A percentile compares a stretch with the other conserved stretches of the same genome.
phyloP scores from a whole-genome alignment of 2,113 vertebrate species.

The Forbesichthys papilliferus region DNA sequence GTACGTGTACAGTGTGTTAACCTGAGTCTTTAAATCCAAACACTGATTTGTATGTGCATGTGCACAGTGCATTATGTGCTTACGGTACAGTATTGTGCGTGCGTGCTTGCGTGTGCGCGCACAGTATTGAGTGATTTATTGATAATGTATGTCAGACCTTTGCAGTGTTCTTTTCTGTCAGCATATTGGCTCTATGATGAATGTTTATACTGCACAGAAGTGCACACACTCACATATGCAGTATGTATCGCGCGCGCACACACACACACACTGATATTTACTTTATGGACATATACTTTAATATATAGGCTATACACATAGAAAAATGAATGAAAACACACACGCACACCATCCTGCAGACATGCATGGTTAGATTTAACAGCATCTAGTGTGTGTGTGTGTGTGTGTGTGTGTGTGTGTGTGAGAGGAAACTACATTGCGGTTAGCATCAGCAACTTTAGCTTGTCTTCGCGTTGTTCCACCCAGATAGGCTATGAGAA shows the following conservation, averaged over 20 bases:
- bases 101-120: neutral
- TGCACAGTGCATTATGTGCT: neutral
- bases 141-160: conserved; percentile 1
- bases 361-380: conserved; percentile 16
- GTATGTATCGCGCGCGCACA: neutral
- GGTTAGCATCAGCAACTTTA: conserved; percentile 8
- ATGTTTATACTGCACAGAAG: conserved; percentile 27
- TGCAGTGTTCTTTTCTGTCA: conserved; percentile 17
- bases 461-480: conserved; percentile 2
- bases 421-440: conserved; percentile 1
- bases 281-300: neutral
- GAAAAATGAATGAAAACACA: neutral
- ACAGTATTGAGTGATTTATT: conserved; percentile 42
- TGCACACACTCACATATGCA: neutral
- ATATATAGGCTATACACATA: neutral
- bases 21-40: neutral
- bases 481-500: conserved; percentile 15
- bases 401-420: neutral
- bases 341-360: conserved; percentile 1
- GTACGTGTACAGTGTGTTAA: conserved; percentile 10
- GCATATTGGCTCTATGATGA: conserved; percentile 11
- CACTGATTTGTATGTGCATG: neutral
- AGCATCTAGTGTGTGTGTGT: conserved; percentile 9
- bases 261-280: conserved; percentile 4
- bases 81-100: neutral